These are phyloP conservation scores for Valencia hispanica DNA, from an alignment of 2,797 vertebrate genomes.

Conservation along the genomic window DNA sequence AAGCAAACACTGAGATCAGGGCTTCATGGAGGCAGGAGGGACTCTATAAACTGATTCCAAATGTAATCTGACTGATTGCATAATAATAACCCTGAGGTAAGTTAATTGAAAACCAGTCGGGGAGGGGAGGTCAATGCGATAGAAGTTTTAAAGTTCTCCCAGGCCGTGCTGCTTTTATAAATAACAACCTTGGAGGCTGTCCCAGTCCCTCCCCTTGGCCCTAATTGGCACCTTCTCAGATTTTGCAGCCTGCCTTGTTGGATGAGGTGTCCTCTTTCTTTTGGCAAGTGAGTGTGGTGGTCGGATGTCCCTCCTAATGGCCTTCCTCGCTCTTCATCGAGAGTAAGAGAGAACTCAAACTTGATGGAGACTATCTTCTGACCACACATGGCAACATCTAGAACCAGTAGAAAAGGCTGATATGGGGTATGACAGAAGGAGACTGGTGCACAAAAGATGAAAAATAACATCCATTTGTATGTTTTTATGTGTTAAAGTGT, in stretches of 20 bases:
- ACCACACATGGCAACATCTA: not conserved
- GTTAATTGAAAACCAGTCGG: not conserved
- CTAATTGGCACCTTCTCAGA: constrained; percentile 2
- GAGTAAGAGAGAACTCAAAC: not conserved
- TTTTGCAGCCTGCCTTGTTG: constrained; percentile 3
- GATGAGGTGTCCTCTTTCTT: constrained; percentile 21
- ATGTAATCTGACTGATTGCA: not conserved
- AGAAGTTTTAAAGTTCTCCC: not conserved
- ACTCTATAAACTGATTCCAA: not conserved
- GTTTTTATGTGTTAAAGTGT: constrained; percentile 8
- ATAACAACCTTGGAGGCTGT: not conserved
- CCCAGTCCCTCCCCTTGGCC: constrained; percentile 5
- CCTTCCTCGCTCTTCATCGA: not conserved
- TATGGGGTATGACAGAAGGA: not conserved
- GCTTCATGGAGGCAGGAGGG: not conserved
- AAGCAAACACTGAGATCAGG: fast-evolving
- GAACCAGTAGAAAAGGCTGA: not conserved
- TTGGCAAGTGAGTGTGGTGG: constrained; percentile 2
- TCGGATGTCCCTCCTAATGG: constrained; percentile 6
- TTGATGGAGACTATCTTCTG: not conserved
- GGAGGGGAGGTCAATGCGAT: not conserved
- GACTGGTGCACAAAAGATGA: not conserved
- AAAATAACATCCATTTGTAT: not conserved
- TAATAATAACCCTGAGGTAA: not conserved
- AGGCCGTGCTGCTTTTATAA: constrained; percentile 2